Conservation (phyloP, 2,888 invertebrate genomes). For the Hymenopus coronatus region DNA sequence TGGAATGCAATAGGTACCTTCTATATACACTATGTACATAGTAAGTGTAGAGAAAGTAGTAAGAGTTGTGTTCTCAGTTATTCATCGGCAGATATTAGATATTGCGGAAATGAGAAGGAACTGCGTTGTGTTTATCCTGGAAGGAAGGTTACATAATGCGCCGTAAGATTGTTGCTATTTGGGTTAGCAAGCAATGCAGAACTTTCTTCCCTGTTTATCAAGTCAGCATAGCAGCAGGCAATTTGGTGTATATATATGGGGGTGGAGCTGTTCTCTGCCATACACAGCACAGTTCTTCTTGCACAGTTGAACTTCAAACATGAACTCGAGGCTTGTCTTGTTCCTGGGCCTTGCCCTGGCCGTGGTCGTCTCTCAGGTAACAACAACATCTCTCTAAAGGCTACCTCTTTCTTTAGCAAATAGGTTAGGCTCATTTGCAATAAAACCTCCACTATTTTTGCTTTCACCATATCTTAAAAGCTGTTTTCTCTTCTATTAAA, state of each 20-base stretch:
- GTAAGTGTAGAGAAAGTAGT: too few relatives aligned
- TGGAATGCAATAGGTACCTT: too few relatives aligned
- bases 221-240: neutral
- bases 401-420: too few relatives aligned
- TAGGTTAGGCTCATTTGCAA: too few relatives aligned
- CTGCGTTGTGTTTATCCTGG: neutral
- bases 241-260: neutral
- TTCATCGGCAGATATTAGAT: too few relatives aligned
- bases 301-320: neutral
- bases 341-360: neutral
- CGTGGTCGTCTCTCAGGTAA: neutral
- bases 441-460: too few relatives aligned
- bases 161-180: neutral
- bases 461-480: too few relatives aligned
- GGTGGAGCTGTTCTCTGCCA: neutral
- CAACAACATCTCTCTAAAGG: neutral
- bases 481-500: too few relatives aligned
- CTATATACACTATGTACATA: too few relatives aligned
- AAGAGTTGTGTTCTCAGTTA: too few relatives aligned
- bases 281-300: neutral
- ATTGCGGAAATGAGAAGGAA: neutral
- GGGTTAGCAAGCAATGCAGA: neutral
- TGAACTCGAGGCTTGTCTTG: neutral
- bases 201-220: neutral
- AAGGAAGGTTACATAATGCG: neutral